Evolutionary conservation across 2,888 invertebrate genomes (phyloP), one percentile per base, ranked within the genome.

Genomic region (Cylloceria caligata): DNA sequence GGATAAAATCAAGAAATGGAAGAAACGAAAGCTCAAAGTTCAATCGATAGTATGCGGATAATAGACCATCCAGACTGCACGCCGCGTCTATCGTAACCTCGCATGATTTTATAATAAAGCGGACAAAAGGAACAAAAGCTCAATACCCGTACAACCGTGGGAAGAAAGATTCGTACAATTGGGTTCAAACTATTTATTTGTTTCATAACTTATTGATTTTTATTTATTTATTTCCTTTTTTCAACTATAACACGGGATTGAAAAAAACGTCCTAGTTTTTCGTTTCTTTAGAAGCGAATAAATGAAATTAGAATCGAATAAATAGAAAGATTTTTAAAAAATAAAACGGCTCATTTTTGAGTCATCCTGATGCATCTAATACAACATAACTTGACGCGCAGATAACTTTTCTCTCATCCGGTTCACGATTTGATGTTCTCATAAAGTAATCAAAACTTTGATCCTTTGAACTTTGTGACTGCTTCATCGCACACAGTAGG

Each of bases 391-490:
- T 19, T 6, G 7, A 30, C 11, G 30, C 60, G 2, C 30, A 36
- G 34, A n/a, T 36, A 13, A 24, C 16, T 67, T 34, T n/a, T n/a
- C 55, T 4, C 42, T 19, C 7, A 11, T 24, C 19, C 11, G 16
- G 69, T 19, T 16, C 16, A 3, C 13, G 16, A 19, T 24, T 27
- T 27, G 34, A 13, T n/a, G 69, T 57, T 71, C 57, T 30, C 45
- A 45, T 21, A 47, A 60, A 72, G 30, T 34, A 34, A 47, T 60
- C 34, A 60, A 19, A 72, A 72, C 60, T 60, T 72, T 47, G 72
- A 72, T 72, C 60, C 60, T 60, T 72, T 34, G 72, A 72, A 60
- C 45, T 60, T 72, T 30, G 42, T 5, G 39, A 45, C 27, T 27
- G 30, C 34, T 36, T 57, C 19, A 16, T 19, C 1, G 42, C 69